phyloP scores from a whole-genome alignment of 2,797 vertebrate genomes.

The Malurus leucopterus region DNA sequence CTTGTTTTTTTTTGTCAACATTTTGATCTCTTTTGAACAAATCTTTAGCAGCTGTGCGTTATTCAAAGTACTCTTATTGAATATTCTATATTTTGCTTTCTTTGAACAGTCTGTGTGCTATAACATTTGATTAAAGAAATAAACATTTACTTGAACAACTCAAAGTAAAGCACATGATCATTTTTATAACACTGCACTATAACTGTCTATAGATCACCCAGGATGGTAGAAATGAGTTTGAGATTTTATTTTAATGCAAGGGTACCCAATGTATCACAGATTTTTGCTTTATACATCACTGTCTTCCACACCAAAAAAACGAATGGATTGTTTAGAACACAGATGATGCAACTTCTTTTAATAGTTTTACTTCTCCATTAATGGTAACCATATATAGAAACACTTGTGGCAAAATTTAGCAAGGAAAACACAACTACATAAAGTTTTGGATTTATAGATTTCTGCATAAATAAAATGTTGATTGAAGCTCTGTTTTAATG shows the following conservation, averaged over 20 bases:
- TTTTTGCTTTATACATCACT: background rate
- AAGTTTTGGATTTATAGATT: background rate
- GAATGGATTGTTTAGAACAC: conserved; percentile 2
- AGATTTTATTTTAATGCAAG: background rate
- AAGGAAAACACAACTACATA: background rate
- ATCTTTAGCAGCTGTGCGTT: conserved; percentile 56
- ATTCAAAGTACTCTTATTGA: conserved; percentile 63
- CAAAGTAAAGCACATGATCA: conserved; percentile 58
- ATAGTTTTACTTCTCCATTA: background rate
- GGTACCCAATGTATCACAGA: background rate
- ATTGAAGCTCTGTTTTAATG: background rate
- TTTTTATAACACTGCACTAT: conserved; percentile 67
- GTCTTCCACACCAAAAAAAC: background rate
- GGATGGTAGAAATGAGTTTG: conserved; percentile 37
- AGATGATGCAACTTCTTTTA: background rate
- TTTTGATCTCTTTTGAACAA: conserved; percentile 55
- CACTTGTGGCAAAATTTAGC: background rate
- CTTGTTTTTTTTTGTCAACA: conserved; percentile 41
- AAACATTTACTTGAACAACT: conserved; percentile 65
- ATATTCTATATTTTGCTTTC: conserved; percentile 69
- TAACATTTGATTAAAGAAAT: conserved; percentile 77
- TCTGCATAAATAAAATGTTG: background rate
- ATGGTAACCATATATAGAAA: background rate
- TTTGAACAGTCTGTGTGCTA: conserved; percentile 70
- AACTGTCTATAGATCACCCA: conserved; percentile 65